Evolutionary conservation across 2,113 vertebrate genomes (phyloP).

Genomic region (Oncorhynchus clarkii): DNA sequence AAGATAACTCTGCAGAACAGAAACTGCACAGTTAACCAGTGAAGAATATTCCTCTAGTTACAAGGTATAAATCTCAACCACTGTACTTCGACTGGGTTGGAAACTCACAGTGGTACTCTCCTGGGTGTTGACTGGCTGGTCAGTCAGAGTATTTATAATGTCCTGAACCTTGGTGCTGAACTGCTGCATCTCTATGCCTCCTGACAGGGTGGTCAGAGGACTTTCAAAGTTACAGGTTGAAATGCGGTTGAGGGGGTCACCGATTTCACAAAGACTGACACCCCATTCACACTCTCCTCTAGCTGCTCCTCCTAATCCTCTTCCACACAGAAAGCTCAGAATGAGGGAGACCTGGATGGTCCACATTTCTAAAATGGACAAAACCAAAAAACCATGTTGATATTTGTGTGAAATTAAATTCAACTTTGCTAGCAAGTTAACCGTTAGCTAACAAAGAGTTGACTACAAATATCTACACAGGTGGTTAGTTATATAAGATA

Average conservation of each 20-base stretch:
- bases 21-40: background rate
- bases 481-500: background rate
- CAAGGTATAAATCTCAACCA: no score
- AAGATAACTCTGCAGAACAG: constrained; percentile 14
- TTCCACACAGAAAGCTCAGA: background rate
- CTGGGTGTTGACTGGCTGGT: background rate
- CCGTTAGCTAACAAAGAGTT: background rate
- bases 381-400: background rate
- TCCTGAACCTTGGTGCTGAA: constrained; percentile 3
- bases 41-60: no score
- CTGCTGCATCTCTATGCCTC: background rate
- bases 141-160: background rate
- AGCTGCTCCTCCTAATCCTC: background rate
- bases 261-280: constrained; percentile 4
- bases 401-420: background rate
- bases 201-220: constrained; percentile 8
- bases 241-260: background rate
- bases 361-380: background rate
- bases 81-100: no score
- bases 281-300: background rate
- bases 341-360: background rate
- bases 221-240: constrained; percentile 7
- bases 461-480: background rate
- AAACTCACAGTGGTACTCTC: background rate
- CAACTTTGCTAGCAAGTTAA: background rate